Conservation (phyloP, 1,140 invertebrate species). For the Trypoxylus dichotomus region DNA sequence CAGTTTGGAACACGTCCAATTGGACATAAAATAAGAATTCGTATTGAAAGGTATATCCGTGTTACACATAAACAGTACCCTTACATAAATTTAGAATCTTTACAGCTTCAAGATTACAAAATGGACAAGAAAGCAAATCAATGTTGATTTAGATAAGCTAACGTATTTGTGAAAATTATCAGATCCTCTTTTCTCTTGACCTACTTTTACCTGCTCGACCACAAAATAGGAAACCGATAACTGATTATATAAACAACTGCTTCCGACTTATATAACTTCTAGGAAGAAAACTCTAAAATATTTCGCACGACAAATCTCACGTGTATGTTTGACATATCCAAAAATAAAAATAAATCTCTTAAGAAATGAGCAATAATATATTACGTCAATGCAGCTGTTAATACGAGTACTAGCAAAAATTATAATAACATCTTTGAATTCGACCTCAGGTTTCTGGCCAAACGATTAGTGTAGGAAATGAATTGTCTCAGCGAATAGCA, state of each 20-base stretch:
- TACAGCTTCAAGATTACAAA: not conserved
- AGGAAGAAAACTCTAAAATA: not conserved
- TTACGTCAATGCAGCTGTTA: no score
- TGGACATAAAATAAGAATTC: not conserved
- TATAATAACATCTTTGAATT: no score
- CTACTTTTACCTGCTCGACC: not conserved
- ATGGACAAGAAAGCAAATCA: not conserved
- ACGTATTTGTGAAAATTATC: not conserved
- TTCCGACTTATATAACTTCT: not conserved
- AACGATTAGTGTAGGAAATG: not conserved
- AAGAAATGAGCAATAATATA: not conserved
- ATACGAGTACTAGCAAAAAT: no score
- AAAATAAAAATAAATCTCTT: not conserved
- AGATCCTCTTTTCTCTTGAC: not conserved
- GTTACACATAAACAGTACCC: not conserved
- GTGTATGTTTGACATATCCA: not conserved
- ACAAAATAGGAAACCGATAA: not conserved
- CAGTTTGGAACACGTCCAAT: not conserved
- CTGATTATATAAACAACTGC: not conserved
- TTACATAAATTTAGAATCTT: not conserved
- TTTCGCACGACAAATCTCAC: not conserved
- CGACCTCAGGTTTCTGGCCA: no score
- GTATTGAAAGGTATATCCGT: not conserved
- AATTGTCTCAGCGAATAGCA: not conserved
- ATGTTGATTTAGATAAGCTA: not conserved